Evolutionary conservation across 2,113 vertebrate genomes (phyloP), one percentile per base, ranked within the genome.

Genomic region (Laticauda laticaudata): DNA sequence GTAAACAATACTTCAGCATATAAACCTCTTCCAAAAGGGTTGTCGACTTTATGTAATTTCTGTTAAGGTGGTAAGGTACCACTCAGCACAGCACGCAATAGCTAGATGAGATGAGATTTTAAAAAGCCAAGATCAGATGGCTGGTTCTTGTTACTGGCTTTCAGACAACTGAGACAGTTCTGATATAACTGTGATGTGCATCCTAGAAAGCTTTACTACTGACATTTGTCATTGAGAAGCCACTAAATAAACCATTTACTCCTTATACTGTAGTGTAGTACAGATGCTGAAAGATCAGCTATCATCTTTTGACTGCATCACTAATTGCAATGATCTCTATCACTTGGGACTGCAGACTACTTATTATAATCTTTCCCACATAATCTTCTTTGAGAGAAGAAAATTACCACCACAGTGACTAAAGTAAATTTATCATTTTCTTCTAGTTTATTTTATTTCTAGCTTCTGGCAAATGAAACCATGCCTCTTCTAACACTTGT

Each of bases 81-180:
- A 0, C 93, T 89, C 93, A 93, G 86, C 94, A 92, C 90, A 87
- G 91, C 87, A 93, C 89, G 88, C 20, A 89, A 96, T 92, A 90
- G 96, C 94, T 94, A 95, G 96, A 96, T 96, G 96, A 96, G 96
- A 97, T 97, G 96, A 96, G 97, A 96, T 96, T 92, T 92, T 88
- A 29, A 95, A 95, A 94, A 90, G 93, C 94, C 75, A 94, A 96
- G 96, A 96, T 97, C 96, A 97, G 95, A 95, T 97, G 95, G 90
- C 96, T 94, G 95, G 96, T 95, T 96, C 97, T 96, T 96, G 94
- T 96, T 97, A 95, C 96, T 94, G 53, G 89, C 94, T 95, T 96
- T 94, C 95, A 97, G 96, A 96, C 95, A 95, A 95, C 34, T 96
- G 94, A 97, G 95, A 95, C 94, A 92, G 93, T 93, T 96, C 94